Evolutionary conservation across 92 coral and sea anemone species (phyloP).

Genomic region (Pocillopora meandrina): DNA sequence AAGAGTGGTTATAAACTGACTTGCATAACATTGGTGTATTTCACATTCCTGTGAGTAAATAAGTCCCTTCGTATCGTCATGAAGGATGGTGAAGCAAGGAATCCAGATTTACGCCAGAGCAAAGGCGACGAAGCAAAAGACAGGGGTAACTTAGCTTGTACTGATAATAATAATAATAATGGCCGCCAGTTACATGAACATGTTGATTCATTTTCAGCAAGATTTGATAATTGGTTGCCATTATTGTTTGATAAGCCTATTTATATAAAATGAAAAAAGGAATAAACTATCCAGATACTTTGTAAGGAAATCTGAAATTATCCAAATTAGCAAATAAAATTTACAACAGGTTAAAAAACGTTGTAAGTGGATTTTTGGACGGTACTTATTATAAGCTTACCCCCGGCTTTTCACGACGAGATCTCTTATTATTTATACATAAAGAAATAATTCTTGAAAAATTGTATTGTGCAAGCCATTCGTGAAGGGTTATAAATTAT

Average conservation of each 20-base stretch:
- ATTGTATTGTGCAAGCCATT: too few relatives aligned
- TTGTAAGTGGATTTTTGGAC: too few relatives aligned
- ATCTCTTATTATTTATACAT: too few relatives aligned
- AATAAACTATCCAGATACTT: not conserved
- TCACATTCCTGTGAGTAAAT: not conserved
- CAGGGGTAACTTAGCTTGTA: slow-evolving; percentile 71
- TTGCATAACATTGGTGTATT: not conserved
- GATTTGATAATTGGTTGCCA: not conserved
- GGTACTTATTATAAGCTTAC: too few relatives aligned
- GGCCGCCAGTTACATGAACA: too few relatives aligned
- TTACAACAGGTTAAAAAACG: too few relatives aligned
- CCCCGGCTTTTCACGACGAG: too few relatives aligned
- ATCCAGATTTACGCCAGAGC: slow-evolving; percentile 92
- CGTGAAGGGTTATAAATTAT: too few relatives aligned
- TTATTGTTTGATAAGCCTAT: not conserved
- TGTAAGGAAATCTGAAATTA: too few relatives aligned
- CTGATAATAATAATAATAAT: too few relatives aligned
- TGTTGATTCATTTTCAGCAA: not conserved
- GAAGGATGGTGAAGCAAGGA: slow-evolving; percentile 95
- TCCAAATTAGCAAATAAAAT: too few relatives aligned
- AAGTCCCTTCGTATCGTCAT: slow-evolving; percentile 16
- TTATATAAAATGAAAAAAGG: not conserved
- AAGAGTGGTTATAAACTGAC: not conserved
- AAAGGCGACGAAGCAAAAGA: slow-evolving; percentile 84
- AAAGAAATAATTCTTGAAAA: too few relatives aligned